These are phyloP conservation scores for Polia nebulosa DNA, from an alignment of 2,888 invertebrate genomes.

Conservation along the genomic window DNA sequence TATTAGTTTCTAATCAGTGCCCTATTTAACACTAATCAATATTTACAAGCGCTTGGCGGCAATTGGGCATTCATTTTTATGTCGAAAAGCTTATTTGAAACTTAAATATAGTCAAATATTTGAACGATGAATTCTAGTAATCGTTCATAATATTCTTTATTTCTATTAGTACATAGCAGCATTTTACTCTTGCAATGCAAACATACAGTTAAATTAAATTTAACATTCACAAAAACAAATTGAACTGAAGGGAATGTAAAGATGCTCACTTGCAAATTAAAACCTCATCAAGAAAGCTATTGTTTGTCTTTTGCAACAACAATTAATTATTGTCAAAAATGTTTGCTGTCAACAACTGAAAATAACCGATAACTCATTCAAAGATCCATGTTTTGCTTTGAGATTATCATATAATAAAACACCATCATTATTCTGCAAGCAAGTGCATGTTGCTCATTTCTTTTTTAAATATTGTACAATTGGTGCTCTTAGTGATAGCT, in stretches of 20 bases:
- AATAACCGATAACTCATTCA: conserved; percentile 13
- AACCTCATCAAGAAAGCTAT: conserved; percentile 28
- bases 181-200: conserved; percentile 43
- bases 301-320: conserved; percentile 23
- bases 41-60: conserved; percentile 86
- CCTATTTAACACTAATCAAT: conserved; percentile 71
- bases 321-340: conserved; percentile 4
- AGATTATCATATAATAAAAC: conserved; percentile 22
- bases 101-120: conserved; percentile 55
- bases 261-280: conserved; percentile 43
- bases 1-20: conserved; percentile 83
- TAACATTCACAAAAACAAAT: conserved; percentile 54
- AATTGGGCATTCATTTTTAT: conserved; percentile 67
- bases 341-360: conserved; percentile 25
- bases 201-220: conserved; percentile 56
- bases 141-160: conserved; percentile 29
- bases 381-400: conserved; percentile 31
- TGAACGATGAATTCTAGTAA: conserved; percentile 51
- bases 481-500: conserved; percentile 57
- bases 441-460: conserved; percentile 39
- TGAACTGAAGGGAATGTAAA: conserved; percentile 68
- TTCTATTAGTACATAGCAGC: conserved; percentile 21
- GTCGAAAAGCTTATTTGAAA: conserved; percentile 49
- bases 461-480: conserved; percentile 62
- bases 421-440: conserved; percentile 37